These are phyloP conservation scores for Deilephila porcellus DNA, from an alignment of 2,888 invertebrate species.

Conservation along the genomic window DNA sequence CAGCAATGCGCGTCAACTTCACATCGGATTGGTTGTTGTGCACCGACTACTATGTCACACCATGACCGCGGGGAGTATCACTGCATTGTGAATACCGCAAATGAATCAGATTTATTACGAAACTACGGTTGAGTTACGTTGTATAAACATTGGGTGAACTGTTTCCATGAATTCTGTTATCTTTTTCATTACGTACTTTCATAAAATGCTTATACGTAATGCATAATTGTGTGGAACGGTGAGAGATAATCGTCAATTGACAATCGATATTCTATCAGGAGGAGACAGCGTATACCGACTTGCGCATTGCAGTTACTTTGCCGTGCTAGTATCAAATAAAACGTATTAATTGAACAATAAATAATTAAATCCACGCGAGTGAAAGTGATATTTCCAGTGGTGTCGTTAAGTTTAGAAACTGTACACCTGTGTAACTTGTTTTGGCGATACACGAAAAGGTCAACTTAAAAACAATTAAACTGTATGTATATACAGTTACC, in stretches of 20 bases:
- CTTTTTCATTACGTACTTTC: neutral
- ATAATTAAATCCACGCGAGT: neutral
- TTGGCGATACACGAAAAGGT: neutral
- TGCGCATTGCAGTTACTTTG: too few relatives aligned
- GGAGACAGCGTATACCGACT: too few relatives aligned
- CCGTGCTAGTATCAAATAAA: too few relatives aligned
- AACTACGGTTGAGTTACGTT: neutral
- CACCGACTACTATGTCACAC: neutral
- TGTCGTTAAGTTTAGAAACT: conserved; percentile 1
- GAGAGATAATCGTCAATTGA: too few relatives aligned
- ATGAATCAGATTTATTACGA: conserved; percentile 18
- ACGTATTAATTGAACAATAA: neutral
- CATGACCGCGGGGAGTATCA: neutral
- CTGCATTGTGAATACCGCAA: neutral
- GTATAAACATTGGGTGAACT: neutral
- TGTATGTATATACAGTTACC: too few relatives aligned
- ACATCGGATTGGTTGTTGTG: too few relatives aligned
- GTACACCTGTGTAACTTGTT: neutral
- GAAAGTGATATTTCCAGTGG: conserved; percentile 13
- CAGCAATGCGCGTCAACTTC: too few relatives aligned
- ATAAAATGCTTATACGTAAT: neutral
- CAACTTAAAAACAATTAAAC: neutral
- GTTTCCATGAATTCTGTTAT: neutral
- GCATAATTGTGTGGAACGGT: neutral
- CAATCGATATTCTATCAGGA: too few relatives aligned